Conservation (phyloP, 2,113 vertebrate genomes). For the Lucifuga dentata region DNA sequence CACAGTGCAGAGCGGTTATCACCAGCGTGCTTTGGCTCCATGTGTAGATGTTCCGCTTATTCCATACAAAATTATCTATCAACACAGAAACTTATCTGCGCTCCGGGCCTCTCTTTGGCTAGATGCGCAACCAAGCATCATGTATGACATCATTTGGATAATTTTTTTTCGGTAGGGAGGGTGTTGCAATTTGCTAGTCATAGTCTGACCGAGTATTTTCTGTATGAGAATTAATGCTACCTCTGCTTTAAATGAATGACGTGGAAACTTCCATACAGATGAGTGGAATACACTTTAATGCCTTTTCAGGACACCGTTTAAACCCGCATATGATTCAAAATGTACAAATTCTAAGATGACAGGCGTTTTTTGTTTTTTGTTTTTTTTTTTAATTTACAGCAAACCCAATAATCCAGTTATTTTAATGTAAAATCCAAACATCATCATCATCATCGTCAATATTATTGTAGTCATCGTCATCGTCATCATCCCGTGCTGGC, state of each 20-base stretch:
- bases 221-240: background rate
- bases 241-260: background rate
- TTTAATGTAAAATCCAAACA: background rate
- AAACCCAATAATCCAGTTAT: no score
- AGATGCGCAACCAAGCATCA: conserved; percentile 30
- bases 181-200: background rate
- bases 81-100: background rate
- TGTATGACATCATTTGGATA: conserved; percentile 64
- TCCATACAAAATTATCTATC: background rate
- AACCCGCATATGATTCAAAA: background rate
- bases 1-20: conserved; percentile 3
- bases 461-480: conserved; percentile 21
- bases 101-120: conserved; percentile 11
- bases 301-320: conserved; percentile 15
- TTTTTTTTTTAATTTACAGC: no score
- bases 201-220: background rate
- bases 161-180: conserved; percentile 26
- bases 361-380: no score
- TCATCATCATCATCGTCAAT: background rate
- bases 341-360: background rate
- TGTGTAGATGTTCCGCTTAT: background rate
- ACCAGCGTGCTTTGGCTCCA: background rate
- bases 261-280: no score
- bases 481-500: conserved; percentile 33
- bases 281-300: no score